These are phyloP conservation scores for Trissolcus japonicus DNA, from an alignment of 2,888 invertebrate genomes.

Conservation along the genomic window DNA sequence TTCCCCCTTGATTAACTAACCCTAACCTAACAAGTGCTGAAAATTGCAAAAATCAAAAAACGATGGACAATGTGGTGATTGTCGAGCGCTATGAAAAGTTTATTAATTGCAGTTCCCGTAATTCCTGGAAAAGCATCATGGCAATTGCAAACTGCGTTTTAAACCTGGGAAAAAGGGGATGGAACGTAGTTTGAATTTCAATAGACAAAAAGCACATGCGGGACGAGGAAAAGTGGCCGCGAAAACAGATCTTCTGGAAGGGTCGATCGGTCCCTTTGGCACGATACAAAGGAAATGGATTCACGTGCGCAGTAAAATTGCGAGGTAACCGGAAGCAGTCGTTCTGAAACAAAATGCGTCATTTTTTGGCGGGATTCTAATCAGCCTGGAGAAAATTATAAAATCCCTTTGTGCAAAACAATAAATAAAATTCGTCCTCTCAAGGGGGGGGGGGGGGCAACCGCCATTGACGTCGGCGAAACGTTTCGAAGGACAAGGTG, in stretches of 20 bases:
- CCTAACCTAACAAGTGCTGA: too few species aligned
- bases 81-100: too few species aligned
- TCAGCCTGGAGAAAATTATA: background rate
- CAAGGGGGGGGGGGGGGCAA: background rate
- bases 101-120: too few species aligned
- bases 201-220: too few species aligned
- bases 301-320: slow-evolving; percentile 1
- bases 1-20: too few species aligned
- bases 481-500: background rate
- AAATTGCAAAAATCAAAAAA: too few species aligned
- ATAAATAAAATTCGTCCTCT: background rate
- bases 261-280: slow-evolving; percentile 5
- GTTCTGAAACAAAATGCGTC: background rate
- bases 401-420: background rate
- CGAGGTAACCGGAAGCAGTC: background rate
- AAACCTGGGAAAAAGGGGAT: too few species aligned
- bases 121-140: too few species aligned
- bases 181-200: too few species aligned
- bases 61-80: too few species aligned
- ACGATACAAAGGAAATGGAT: background rate
- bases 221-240: too few species aligned
- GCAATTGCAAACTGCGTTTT: too few species aligned
- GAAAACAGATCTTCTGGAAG: slow-evolving; percentile 7
- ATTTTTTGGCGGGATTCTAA: background rate
- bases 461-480: slow-evolving; percentile 3